Conservation (phyloP, 53 echinoderm and acorn worm species). For the Temnopleurus reevesii region DNA sequence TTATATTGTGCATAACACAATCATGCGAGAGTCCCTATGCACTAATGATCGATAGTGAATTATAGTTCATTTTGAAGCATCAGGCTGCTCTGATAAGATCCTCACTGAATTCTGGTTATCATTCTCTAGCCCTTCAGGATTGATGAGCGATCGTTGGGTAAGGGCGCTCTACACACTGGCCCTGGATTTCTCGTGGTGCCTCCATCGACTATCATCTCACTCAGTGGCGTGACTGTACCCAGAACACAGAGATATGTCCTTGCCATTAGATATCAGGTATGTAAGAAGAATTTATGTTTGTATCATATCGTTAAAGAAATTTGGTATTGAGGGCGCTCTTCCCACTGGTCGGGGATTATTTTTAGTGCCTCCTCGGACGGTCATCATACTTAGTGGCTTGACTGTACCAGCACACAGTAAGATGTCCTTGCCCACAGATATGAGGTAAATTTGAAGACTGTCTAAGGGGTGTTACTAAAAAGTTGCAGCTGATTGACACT, state of each 20-base stretch:
- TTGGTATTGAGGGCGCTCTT: slow-evolving; percentile 10
- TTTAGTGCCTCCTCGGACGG: slow-evolving; percentile 50
- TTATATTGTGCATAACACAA: no score
- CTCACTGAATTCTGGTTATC: no score
- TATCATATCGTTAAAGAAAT: no score
- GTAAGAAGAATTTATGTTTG: not conserved
- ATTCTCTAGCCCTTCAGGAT: not conserved
- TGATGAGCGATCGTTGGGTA: not conserved
- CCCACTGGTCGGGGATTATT: slow-evolving; percentile 80
- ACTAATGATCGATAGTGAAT: no score
- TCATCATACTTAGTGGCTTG: slow-evolving; percentile 61
- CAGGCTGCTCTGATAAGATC: no score
- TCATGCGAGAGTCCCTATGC: no score
- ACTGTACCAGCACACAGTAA: slow-evolving; percentile 70
- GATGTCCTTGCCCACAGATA: slow-evolving; percentile 76
- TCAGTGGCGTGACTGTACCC: slow-evolving; percentile 65
- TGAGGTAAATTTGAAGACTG: no score
- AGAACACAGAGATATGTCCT: slow-evolving; percentile 74
- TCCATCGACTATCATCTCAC: slow-evolving; percentile 54
- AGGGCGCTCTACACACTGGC: slow-evolving; percentile 62
- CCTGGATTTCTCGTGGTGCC: slow-evolving; percentile 72
- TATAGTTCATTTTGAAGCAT: no score
- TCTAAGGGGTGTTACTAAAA: no score
- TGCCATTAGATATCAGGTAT: slow-evolving; percentile 79
- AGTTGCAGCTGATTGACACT: no score